These are phyloP conservation scores for Percopsis transmontana DNA, from an alignment of 2,113 vertebrate genomes.

Conservation along the genomic window DNA sequence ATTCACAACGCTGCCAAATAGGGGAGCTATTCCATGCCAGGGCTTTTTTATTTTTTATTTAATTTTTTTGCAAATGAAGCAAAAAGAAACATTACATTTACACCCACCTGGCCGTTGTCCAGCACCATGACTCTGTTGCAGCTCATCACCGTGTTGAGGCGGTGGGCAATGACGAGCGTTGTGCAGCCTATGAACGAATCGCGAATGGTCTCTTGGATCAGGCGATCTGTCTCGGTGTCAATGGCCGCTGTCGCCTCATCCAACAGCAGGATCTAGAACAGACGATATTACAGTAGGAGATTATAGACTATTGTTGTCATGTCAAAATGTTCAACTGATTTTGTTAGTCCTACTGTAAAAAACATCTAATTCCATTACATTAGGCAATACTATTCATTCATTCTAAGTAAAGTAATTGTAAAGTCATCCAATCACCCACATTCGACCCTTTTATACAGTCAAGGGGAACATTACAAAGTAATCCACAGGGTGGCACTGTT, in stretches of 20 bases:
- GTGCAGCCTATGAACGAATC: constrained; percentile 90
- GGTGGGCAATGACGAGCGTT: constrained; percentile 94
- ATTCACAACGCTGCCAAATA: too few species aligned
- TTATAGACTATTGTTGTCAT: neutral
- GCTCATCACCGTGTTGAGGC: constrained; percentile 92
- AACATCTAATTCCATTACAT: neutral
- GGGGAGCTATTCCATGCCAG: too few species aligned
- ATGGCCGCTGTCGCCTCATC: constrained; percentile 97
- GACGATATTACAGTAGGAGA: neutral
- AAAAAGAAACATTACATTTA: too few species aligned
- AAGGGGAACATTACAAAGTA: neutral
- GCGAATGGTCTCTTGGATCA: constrained; percentile 93
- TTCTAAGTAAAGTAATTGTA: too few species aligned
- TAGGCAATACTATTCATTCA: too few species aligned
- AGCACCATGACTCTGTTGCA: constrained; percentile 96
- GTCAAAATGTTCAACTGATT: too few species aligned
- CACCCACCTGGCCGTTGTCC: constrained; percentile 89
- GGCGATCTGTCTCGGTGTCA: constrained; percentile 90
- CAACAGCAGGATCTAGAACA: constrained; percentile 86
- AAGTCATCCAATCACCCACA: too few species aligned
- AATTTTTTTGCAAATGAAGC: too few species aligned
- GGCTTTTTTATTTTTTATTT: too few species aligned
- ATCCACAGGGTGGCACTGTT: constrained; percentile 71
- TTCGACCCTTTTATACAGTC: neutral
- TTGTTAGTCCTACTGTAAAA: too few species aligned